Base-by-base conservation (phyloP, 2,797 vertebrate genomes). In the Liparis tanakae region DNA sequence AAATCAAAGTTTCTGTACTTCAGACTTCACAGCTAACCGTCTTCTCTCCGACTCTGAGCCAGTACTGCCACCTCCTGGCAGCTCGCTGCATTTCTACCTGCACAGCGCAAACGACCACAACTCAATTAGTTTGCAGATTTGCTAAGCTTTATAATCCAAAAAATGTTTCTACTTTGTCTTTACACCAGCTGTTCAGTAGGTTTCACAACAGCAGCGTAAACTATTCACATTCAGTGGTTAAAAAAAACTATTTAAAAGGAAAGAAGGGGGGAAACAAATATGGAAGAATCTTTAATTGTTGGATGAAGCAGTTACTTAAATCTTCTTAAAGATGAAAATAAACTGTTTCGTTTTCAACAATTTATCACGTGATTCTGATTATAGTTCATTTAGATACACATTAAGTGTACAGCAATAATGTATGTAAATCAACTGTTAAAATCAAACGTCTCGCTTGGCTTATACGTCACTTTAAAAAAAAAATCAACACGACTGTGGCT, bases 31-130 rank as follows among this genome's bases (percentile, higher is more conserved):
- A 14, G 56, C 15, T 1, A 41, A 10, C 30, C 9, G 10, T 0
- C 9, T 30, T 57, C 13, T 17, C 8, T 36, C 10, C 10, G 46
- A 7, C 3, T 1, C 30, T 72, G 30, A 2, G 2, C 56, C 44
- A 69, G 61, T 90, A 74, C 89, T 91, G 88, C 87, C 89, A 78
- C 62, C 91, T 90, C 67, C 30, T 87, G 90, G 82, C 36, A 15
- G 15, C 25, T 55, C 0, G 25, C 53, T 34, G 1, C 0, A 1
- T 34, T 18, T 17, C 51, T 30, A 20, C 36, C 25, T 41, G 37
- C 13, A 59, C 39, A 74, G 54, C 33, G 17, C 14, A 17, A 54
- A 30, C 7, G 53, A 30, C 53, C 30, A 25, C 6, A 30, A 13
- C 1, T 18, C 44, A 8, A 18, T 46, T 17, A 46, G 15, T 46